Evolutionary conservation across 2,113 vertebrate genomes (phyloP).

Genomic region (Balaenoptera acutorostrata): DNA sequence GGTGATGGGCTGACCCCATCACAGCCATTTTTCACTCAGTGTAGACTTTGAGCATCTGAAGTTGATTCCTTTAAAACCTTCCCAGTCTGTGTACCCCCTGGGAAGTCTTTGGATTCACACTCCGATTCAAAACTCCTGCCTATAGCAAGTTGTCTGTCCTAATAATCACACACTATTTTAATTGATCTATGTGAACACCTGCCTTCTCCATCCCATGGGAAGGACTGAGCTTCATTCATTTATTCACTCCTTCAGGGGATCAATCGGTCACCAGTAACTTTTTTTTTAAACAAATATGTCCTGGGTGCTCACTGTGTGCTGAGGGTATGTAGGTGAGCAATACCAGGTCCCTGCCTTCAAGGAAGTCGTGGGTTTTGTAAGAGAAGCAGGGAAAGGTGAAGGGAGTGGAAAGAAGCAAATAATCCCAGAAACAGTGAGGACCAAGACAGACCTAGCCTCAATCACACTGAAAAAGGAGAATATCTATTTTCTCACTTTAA

Average conservation of each 20-base stretch:
- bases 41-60: neutral
- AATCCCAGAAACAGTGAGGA: neutral
- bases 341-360: neutral
- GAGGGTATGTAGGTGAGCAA: neutral
- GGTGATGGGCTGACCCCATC: neutral
- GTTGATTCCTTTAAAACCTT: neutral
- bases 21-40: neutral
- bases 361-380: neutral
- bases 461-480: neutral
- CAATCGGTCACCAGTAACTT: neutral
- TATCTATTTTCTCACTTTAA: conserved; percentile 1
- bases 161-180: neutral
- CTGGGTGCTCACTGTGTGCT: neutral
- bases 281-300: neutral
- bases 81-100: neutral
- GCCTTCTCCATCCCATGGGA: neutral
- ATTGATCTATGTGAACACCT: neutral
- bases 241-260: neutral
- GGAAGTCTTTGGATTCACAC: neutral
- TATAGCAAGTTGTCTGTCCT: neutral
- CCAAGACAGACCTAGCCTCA: neutral
- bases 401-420: neutral
- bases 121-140: neutral
- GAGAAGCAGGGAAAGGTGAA: neutral
- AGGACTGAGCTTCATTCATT: neutral